phyloP scores from a whole-genome alignment of 2,888 invertebrate genomes.

The Tortrix viridana region DNA sequence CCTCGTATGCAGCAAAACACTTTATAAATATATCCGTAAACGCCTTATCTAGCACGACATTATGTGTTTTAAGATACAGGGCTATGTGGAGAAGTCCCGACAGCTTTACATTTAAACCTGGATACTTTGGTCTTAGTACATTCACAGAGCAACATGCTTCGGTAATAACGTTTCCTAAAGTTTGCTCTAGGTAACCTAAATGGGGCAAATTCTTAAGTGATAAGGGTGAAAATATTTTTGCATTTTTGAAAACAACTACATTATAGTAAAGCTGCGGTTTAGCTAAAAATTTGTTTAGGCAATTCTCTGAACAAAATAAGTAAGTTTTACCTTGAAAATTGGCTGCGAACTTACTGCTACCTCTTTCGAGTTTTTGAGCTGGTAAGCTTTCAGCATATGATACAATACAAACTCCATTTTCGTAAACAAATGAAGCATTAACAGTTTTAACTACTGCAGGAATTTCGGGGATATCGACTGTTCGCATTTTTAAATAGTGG shows the following conservation, averaged over 20 bases:
- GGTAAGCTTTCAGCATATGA: slow-evolving; percentile 84
- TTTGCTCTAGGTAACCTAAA: slow-evolving; percentile 86
- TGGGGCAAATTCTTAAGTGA: slow-evolving; percentile 78
- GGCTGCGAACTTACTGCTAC: slow-evolving; percentile 72
- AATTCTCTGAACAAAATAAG: slow-evolving; percentile 81
- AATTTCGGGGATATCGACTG: slow-evolving; percentile 73
- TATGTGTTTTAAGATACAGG: slow-evolving; percentile 82
- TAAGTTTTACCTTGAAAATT: slow-evolving; percentile 79
- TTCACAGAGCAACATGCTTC: slow-evolving; percentile 81
- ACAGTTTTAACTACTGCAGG: slow-evolving; percentile 76
- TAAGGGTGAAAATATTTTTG: slow-evolving; percentile 65
- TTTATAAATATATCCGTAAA: slow-evolving; percentile 63
- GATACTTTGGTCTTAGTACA: slow-evolving; percentile 84
- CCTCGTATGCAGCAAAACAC: slow-evolving; percentile 62
- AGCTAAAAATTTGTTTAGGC: slow-evolving; percentile 79
- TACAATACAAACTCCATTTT: slow-evolving; percentile 85
- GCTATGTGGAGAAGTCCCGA: slow-evolving; percentile 84
- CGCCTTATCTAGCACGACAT: slow-evolving; percentile 58
- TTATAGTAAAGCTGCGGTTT: slow-evolving; percentile 78
- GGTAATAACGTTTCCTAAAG: slow-evolving; percentile 79
- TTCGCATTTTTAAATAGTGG: slow-evolving; percentile 55
- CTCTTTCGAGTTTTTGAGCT: slow-evolving; percentile 69
- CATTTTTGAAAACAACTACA: slow-evolving; percentile 69
- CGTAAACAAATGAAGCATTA: slow-evolving; percentile 67
- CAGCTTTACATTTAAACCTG: slow-evolving; percentile 75